Conservation (phyloP, 2,113 vertebrate species). For the Erythrocercus mccallii region DNA sequence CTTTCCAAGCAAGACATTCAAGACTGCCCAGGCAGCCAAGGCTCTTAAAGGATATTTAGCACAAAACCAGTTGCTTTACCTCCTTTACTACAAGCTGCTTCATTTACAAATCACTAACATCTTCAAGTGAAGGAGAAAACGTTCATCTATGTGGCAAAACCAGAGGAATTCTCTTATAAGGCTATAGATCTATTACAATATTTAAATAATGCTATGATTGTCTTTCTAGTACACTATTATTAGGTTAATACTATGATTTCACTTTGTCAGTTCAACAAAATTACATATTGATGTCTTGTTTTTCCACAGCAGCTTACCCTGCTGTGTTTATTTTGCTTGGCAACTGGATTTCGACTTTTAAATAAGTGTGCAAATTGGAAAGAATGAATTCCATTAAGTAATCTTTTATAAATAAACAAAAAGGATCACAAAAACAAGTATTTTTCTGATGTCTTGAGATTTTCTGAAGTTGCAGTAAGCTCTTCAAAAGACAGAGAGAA, state of each 20-base stretch:
- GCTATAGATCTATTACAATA: not conserved
- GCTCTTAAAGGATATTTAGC: not conserved
- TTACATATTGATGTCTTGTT: slow-evolving; percentile 9
- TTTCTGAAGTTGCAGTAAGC: not conserved
- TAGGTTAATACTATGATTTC: slow-evolving; percentile 37
- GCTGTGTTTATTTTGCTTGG: slow-evolving; percentile 33
- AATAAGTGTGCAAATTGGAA: not conserved
- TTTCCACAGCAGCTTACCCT: not conserved
- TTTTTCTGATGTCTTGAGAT: slow-evolving; percentile 1
- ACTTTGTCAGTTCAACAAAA: not conserved
- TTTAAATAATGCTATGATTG: slow-evolving; percentile 6
- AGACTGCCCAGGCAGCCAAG: not conserved
- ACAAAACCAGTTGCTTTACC: not conserved
- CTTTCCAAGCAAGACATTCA: not conserved
- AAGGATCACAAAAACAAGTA: not conserved
- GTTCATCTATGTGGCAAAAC: not conserved
- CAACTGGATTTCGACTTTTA: not conserved
- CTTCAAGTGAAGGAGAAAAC: not conserved
- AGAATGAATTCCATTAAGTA: slow-evolving; percentile 40
- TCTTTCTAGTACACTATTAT: not conserved
- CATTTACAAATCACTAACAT: not conserved
- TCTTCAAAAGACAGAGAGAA: slow-evolving; percentile 23
- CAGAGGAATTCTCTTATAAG: not conserved
- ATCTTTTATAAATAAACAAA: slow-evolving; percentile 38
- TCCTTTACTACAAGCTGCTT: not conserved